These are phyloP conservation scores for Pararge aegeria DNA, from an alignment of 1,140 invertebrate genomes.

Conservation along the genomic window DNA sequence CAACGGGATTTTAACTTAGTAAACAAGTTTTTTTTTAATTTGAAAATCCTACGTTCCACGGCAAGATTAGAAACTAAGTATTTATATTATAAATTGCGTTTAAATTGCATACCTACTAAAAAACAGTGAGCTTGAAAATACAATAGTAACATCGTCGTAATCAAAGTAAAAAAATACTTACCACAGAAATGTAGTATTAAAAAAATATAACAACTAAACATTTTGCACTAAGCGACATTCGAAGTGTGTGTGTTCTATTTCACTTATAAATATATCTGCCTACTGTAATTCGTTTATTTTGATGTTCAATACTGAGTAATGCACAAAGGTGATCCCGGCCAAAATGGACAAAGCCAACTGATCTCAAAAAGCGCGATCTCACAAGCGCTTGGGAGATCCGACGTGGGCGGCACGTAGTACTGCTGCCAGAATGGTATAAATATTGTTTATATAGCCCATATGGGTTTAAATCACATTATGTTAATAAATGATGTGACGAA, in stretches of 20 bases:
- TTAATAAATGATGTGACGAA: slow-evolving; percentile 8
- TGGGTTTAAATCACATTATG: slow-evolving; percentile 14
- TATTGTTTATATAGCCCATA: slow-evolving; percentile 17
- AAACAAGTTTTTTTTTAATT: too few relatives aligned
- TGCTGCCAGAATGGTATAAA: slow-evolving; percentile 40
- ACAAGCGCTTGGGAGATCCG: slow-evolving; percentile 41
- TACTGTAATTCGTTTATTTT: slow-evolving; percentile 2
- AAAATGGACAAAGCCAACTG: slow-evolving; percentile 42
- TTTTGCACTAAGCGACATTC: slow-evolving; percentile 47
- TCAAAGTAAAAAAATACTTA: slow-evolving; percentile 34
- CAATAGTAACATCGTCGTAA: too few relatives aligned
- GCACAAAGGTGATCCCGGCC: slow-evolving; percentile 17
- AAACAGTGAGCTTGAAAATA: too few relatives aligned
- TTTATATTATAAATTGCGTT: too few relatives aligned
- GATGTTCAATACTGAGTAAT: slow-evolving; percentile 7
- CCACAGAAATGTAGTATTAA: slow-evolving; percentile 45
- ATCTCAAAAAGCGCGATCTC: slow-evolving; percentile 55
- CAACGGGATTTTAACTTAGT: too few relatives aligned
- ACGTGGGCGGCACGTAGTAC: slow-evolving; percentile 40
- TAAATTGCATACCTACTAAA: too few relatives aligned
- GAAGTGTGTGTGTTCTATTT: background rate
- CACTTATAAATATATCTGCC: background rate
- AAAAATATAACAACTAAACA: slow-evolving; percentile 40
- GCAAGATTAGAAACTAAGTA: too few relatives aligned
- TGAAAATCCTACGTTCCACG: too few relatives aligned